Conservation (phyloP, 2,888 invertebrate genomes). For the Cerceris rybyensis region DNA sequence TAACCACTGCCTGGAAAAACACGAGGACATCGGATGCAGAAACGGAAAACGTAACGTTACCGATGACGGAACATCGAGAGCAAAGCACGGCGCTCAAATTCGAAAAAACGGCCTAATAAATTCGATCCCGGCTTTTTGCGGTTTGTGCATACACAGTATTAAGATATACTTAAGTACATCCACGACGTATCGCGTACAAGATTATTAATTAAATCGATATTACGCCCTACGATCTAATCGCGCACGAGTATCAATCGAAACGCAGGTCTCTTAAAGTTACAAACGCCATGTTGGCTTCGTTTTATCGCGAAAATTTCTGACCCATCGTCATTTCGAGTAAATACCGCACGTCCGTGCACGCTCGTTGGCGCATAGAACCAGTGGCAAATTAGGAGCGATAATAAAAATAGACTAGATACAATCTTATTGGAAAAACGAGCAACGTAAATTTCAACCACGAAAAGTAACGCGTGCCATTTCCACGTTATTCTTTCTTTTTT, state of each 20-base stretch:
- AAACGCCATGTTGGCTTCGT: not conserved
- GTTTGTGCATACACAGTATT: slow-evolving; percentile 40
- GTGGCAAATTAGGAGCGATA: slow-evolving; percentile 44
- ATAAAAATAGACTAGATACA: slow-evolving; percentile 60
- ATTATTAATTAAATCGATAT: slow-evolving; percentile 25
- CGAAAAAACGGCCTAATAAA: slow-evolving; percentile 14
- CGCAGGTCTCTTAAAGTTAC: not conserved
- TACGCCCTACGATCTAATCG: slow-evolving; percentile 6
- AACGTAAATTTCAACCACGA: slow-evolving; percentile 54
- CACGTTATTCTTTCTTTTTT: not conserved
- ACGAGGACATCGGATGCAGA: not conserved
- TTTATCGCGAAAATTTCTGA: not conserved
- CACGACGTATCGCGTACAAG: slow-evolving; percentile 14
- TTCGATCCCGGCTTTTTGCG: slow-evolving; percentile 21
- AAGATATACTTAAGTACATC: slow-evolving; percentile 28
- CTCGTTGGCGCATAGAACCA: slow-evolving; percentile 25
- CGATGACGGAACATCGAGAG: slow-evolving; percentile 18
- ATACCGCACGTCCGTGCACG: slow-evolving; percentile 2
- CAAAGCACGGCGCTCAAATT: slow-evolving; percentile 27
- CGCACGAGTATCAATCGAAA: slow-evolving; percentile 8
- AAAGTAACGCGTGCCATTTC: slow-evolving; percentile 49
- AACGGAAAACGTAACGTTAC: slow-evolving; percentile 19
- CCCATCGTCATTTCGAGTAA: not conserved
- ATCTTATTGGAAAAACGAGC: slow-evolving; percentile 53
- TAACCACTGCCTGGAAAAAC: not conserved